A percentile compares a stretch with the other conserved stretches of the same genome.
Evolutionary conservation across 2,113 vertebrate species (phyloP).

Genomic region (Balaenoptera acutorostrata): DNA sequence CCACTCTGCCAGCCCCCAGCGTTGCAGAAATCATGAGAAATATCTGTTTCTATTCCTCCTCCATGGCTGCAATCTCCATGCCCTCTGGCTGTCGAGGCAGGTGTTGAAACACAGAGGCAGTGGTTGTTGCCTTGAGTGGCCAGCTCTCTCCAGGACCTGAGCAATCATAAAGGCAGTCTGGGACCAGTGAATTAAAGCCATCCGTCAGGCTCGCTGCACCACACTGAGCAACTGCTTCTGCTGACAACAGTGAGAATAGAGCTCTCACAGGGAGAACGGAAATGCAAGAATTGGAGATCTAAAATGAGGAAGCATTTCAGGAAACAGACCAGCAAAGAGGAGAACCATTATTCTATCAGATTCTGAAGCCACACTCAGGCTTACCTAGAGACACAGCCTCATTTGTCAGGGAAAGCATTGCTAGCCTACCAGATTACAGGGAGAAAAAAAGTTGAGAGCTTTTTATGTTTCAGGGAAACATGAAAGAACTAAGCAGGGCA

Average conservation of each 20-base stretch:
- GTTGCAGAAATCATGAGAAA: not conserved
- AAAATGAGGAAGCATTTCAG: slow-evolving; percentile 76
- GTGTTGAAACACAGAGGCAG: slow-evolving; percentile 73
- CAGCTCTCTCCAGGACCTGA: slow-evolving; percentile 75
- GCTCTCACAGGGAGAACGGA: slow-evolving; percentile 48
- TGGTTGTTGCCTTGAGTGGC: slow-evolving; percentile 80
- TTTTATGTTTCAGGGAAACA: slow-evolving; percentile 60
- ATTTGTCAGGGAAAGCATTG: slow-evolving; percentile 71
- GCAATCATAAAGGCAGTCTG: slow-evolving; percentile 78
- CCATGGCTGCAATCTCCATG: slow-evolving; percentile 36
- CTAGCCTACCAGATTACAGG: slow-evolving; percentile 61
- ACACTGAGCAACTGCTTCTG: slow-evolving; percentile 70
- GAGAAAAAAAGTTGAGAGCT: slow-evolving; percentile 45
- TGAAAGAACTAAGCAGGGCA: slow-evolving; percentile 34
- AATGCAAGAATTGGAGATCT: slow-evolving; percentile 45
- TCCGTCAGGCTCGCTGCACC: slow-evolving; percentile 80
- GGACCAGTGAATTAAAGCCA: slow-evolving; percentile 83
- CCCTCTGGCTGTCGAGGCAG: slow-evolving; percentile 53
- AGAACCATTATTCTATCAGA: slow-evolving; percentile 51
- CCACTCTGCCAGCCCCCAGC: not conserved
- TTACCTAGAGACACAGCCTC: slow-evolving; percentile 59
- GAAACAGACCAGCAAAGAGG: slow-evolving; percentile 67
- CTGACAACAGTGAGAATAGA: slow-evolving; percentile 72
- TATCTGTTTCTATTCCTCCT: not conserved
- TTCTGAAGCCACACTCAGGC: slow-evolving; percentile 60